Evolutionary conservation across 2,797 vertebrate genomes (phyloP).

Genomic region (Channa striata): DNA sequence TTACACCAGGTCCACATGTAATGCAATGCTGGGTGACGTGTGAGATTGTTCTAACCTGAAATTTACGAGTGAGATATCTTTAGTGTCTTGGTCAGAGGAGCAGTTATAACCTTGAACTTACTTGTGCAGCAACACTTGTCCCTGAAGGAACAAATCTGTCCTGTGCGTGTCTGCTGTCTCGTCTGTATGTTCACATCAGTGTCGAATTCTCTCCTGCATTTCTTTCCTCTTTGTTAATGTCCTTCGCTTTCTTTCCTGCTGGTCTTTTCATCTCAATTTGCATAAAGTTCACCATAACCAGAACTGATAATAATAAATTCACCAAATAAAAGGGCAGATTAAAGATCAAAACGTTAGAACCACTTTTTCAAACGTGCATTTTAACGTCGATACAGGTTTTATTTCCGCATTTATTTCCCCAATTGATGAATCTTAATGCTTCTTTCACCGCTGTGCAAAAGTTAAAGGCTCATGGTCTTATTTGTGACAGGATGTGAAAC

Average conservation of each 20-base stretch:
- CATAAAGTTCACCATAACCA: background rate
- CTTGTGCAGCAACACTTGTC: conserved; percentile 48
- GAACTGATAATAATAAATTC: background rate
- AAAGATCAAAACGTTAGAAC: background rate
- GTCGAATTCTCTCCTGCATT: conserved; percentile 23
- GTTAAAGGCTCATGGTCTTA: conserved; percentile 16
- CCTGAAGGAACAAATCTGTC: conserved; percentile 41
- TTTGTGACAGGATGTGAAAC: conserved; percentile 89
- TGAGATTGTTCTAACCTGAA: conserved; percentile 66
- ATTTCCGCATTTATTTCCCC: background rate
- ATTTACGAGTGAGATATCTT: conserved; percentile 70
- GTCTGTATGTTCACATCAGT: conserved; percentile 4
- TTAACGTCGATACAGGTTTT: no score
- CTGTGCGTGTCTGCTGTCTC: background rate
- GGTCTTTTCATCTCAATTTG: conserved; percentile 44
- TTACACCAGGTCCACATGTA: conserved; percentile 36
- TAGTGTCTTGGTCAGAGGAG: conserved; percentile 48
- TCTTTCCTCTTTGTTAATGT: conserved; percentile 19
- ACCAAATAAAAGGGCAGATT: background rate
- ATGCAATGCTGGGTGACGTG: conserved; percentile 37
- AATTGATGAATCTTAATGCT: background rate
- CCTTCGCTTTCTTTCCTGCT: conserved; percentile 37
- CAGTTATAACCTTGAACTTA: conserved; percentile 11
- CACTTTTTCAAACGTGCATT: no score
- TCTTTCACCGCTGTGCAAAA: background rate